phyloP scores from a whole-genome alignment of 2,888 invertebrate species.

The Hypsopygia costalis region DNA sequence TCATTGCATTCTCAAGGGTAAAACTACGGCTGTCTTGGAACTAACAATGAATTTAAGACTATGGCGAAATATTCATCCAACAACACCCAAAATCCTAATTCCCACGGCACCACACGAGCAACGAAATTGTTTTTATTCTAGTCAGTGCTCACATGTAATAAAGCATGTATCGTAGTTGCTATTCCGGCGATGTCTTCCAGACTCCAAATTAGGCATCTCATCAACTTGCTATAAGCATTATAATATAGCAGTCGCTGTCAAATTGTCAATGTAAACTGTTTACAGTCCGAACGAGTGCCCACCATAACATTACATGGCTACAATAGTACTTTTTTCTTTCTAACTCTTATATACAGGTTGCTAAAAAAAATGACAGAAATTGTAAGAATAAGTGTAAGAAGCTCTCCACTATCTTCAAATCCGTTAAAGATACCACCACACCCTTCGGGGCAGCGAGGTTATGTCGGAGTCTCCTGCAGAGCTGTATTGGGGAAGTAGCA shows the following conservation, averaged over 20 bases:
- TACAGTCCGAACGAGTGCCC: constrained; percentile 13
- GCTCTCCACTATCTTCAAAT: too few relatives aligned
- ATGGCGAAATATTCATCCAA: too few relatives aligned
- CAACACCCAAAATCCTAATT: constrained; percentile 9
- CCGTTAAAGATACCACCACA: too few relatives aligned
- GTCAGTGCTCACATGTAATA: constrained; percentile 20
- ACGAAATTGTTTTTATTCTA: constrained; percentile 20
- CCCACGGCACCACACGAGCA: constrained; percentile 20
- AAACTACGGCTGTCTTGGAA: too few relatives aligned
- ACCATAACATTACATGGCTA: background rate
- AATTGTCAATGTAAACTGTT: constrained; percentile 13
- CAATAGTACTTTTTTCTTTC: constrained; percentile 6
- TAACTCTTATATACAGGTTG: background rate
- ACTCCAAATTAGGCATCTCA: constrained; percentile 24
- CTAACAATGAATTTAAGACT: too few relatives aligned
- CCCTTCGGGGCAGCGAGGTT: too few relatives aligned
- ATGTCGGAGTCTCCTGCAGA: too few relatives aligned
- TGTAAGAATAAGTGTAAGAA: too few relatives aligned
- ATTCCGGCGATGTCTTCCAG: constrained; percentile 21
- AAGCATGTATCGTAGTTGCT: constrained; percentile 21
- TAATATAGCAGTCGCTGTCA: constrained; percentile 6
- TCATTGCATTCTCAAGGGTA: too few relatives aligned
- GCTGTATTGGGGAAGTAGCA: too few relatives aligned
- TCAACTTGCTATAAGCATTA: constrained; percentile 13
- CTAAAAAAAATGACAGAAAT: too few relatives aligned